phyloP scores from a whole-genome alignment of 2,797 vertebrate genomes.

The Echeneis naucrates region DNA sequence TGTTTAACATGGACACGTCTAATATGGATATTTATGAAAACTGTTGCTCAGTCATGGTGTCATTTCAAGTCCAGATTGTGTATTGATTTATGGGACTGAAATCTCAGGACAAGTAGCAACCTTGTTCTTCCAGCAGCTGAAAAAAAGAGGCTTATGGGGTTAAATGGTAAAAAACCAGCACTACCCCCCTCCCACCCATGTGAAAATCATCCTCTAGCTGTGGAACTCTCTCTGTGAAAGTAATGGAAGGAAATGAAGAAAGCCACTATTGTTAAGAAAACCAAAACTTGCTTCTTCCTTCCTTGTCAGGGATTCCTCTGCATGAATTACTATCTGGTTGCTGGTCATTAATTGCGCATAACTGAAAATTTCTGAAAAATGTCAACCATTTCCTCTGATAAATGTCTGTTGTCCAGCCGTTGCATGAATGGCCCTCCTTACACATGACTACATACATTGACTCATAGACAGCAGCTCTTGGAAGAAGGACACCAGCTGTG shows the following conservation, averaged over 20 bases:
- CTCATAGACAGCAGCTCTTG: background rate
- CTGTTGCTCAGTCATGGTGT: constrained; percentile 6
- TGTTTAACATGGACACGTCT: constrained; percentile 18
- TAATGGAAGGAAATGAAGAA: constrained; percentile 55
- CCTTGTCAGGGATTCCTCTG: constrained; percentile 37
- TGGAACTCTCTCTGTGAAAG: constrained; percentile 47
- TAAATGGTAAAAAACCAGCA: constrained; percentile 52
- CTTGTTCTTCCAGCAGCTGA: constrained; percentile 61
- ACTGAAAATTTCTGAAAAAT: constrained; percentile 50
- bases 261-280: constrained; percentile 66
- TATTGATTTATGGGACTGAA: constrained; percentile 56
- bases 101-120: constrained; percentile 57
- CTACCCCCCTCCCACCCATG: constrained; percentile 42
- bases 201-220: constrained; percentile 53
- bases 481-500: constrained; percentile 10
- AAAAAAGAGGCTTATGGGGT: constrained; percentile 54
- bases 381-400: constrained; percentile 46
- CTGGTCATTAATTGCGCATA: constrained; percentile 58
- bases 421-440: constrained; percentile 33
- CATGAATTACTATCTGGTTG: constrained; percentile 58
- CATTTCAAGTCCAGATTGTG: constrained; percentile 38
- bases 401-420: constrained; percentile 34
- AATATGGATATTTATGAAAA: constrained; percentile 28
- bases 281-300: constrained; percentile 50
- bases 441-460: constrained; percentile 20